Percentiles rank a stretch among this genome's conserved stretches.
Evolutionary conservation across 1,140 invertebrate species (phyloP).

Genomic region (Bathynomus jamesi): DNA sequence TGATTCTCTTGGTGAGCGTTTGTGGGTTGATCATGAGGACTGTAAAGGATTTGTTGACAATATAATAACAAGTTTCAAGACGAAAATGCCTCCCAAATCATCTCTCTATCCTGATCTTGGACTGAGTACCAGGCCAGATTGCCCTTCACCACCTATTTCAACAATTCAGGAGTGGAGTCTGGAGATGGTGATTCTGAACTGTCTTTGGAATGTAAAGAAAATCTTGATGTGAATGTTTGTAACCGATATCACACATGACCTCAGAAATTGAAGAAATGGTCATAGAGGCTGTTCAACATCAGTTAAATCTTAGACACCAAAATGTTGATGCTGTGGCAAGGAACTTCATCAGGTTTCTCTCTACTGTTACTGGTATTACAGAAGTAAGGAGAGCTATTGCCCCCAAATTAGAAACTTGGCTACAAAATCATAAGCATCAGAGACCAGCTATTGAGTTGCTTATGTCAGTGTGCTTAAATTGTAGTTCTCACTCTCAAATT

Average conservation of each 20-base stretch:
- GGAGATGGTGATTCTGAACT: slow-evolving; percentile 34
- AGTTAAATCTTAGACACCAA: slow-evolving; percentile 66
- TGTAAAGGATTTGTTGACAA: slow-evolving; percentile 90
- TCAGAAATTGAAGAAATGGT: slow-evolving; percentile 72
- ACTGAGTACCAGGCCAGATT: slow-evolving; percentile 28
- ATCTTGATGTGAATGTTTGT: slow-evolving; percentile 30
- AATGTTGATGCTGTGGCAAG: slow-evolving; percentile 75
- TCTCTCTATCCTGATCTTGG: slow-evolving; percentile 32
- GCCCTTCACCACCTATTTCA: slow-evolving; percentile 34
- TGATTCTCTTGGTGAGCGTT: slow-evolving; percentile 81
- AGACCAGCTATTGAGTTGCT: slow-evolving; percentile 87
- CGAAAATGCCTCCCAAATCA: slow-evolving; percentile 56
- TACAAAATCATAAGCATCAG: slow-evolving; percentile 90
- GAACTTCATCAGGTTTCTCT: slow-evolving; percentile 76
- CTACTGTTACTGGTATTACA: slow-evolving; percentile 71
- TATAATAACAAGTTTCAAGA: slow-evolving; percentile 79
- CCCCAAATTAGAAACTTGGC: slow-evolving; percentile 80
- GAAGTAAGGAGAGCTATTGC: slow-evolving; percentile 76
- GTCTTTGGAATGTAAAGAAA: slow-evolving; percentile 34
- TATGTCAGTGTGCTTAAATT: slow-evolving; percentile 83
- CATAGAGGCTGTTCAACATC: slow-evolving; percentile 77
- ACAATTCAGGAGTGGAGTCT: slow-evolving; percentile 28
- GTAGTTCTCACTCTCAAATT: slow-evolving; percentile 62
- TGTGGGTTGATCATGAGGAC: slow-evolving; percentile 87
- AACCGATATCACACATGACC: slow-evolving; percentile 54